A percentile compares a stretch with the other conserved stretches of the same genome.
phyloP scores from a whole-genome alignment of 2,888 invertebrate genomes.

The Pteria penguin region DNA sequence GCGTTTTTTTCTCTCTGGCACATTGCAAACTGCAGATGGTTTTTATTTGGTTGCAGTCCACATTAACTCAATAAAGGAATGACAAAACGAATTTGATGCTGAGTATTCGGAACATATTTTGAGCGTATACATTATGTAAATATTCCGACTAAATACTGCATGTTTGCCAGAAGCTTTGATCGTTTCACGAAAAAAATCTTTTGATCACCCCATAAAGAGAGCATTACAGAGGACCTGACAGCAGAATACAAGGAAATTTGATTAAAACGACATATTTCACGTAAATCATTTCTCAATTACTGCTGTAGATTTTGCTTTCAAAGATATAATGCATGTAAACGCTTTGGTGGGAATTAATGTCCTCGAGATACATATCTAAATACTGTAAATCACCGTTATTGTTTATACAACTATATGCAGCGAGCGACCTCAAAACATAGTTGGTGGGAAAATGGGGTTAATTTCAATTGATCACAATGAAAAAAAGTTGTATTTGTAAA shows the following conservation, averaged over 20 bases:
- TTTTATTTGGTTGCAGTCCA: too few species aligned
- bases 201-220: constrained; percentile 39
- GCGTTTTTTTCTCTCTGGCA: too few species aligned
- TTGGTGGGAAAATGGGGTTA: too few species aligned
- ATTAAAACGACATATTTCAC: constrained; percentile 33
- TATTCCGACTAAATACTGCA: background rate
- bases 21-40: too few species aligned
- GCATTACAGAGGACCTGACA: too few species aligned
- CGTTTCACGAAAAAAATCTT: constrained; percentile 9
- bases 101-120: too few species aligned
- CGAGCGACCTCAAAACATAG: too few species aligned
- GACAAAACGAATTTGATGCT: too few species aligned
- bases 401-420: too few species aligned
- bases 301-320: constrained; percentile 36
- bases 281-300: constrained; percentile 45
- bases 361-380: constrained; percentile 39
- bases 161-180: background rate
- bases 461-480: too few species aligned
- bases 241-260: constrained; percentile 19
- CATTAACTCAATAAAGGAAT: too few species aligned
- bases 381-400: constrained; percentile 40
- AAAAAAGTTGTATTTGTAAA: too few species aligned
- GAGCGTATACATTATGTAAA: constrained; percentile 5
- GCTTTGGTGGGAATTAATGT: constrained; percentile 38
- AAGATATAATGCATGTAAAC: constrained; percentile 42